Percentiles rank a stretch among this genome's conserved stretches.
These are phyloP conservation scores for Cossypha niveicapilla DNA, from an alignment of 2,797 vertebrate species.

Conservation along the genomic window DNA sequence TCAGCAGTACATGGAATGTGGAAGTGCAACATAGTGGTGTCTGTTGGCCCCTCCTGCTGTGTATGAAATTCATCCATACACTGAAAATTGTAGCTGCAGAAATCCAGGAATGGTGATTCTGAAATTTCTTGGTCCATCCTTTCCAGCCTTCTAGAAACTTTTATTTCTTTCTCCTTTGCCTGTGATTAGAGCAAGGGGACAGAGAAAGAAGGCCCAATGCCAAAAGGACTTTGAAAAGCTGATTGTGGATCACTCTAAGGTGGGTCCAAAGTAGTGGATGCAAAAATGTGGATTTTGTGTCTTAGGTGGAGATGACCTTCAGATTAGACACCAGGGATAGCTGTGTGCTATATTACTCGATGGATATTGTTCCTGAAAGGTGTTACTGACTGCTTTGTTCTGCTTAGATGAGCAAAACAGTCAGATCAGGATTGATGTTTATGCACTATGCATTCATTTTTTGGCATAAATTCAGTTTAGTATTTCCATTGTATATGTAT, in stretches of 20 bases:
- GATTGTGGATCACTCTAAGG: neutral
- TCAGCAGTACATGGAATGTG: neutral
- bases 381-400: neutral
- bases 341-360: neutral
- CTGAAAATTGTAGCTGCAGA: neutral
- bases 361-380: neutral
- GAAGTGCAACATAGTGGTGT: neutral
- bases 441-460: neutral
- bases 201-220: neutral
- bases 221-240: neutral
- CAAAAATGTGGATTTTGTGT: neutral
- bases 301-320: neutral
- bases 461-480: neutral
- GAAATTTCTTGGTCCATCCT: neutral
- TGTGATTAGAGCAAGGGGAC: neutral
- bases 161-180: neutral
- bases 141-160: neutral
- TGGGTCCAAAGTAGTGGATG: neutral
- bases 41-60: neutral
- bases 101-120: neutral
- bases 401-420: neutral
- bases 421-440: neutral
- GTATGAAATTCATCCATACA: neutral
- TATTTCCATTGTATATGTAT: neutral
- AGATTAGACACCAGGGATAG: neutral